These are phyloP conservation scores for Scytalopus superciliaris DNA, from an alignment of 2,113 vertebrate species.

Conservation along the genomic window DNA sequence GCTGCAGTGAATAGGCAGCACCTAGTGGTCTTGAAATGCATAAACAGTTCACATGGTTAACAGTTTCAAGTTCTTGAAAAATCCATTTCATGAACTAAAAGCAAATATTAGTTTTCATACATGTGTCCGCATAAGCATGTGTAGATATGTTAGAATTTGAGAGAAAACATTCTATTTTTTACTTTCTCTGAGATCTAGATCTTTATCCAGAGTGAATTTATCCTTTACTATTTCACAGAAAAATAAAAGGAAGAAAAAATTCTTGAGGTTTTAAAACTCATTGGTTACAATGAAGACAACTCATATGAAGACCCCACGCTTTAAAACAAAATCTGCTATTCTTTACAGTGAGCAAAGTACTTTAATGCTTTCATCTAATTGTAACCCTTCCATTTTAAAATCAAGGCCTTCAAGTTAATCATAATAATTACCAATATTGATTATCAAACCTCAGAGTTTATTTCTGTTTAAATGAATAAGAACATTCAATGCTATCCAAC, in stretches of 20 bases:
- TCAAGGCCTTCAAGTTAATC: neutral
- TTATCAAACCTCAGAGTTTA: neutral
- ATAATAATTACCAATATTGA: neutral
- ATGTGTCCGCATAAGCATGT: too few relatives aligned
- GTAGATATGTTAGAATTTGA: accelerated
- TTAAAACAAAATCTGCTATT: neutral
- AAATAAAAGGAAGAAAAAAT: neutral
- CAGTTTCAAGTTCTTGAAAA: neutral
- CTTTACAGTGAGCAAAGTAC: neutral
- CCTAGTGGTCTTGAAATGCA: slow-evolving; percentile 35
- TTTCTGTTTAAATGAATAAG: neutral
- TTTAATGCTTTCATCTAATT: neutral
- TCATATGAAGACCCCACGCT: neutral
- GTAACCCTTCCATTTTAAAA: neutral
- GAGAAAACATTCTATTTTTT: neutral
- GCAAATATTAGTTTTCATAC: neutral
- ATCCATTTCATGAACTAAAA: neutral
- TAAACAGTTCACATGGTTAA: neutral
- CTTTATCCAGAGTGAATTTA: neutral
- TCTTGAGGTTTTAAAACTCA: neutral
- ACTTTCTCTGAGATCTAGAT: neutral
- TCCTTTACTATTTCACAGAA: neutral
- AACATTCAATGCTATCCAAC: neutral
- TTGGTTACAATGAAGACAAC: neutral
- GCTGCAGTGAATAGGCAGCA: slow-evolving; percentile 20